phyloP scores from a whole-genome alignment of 2,888 invertebrate genomes.

The Drosophila kuntzei region DNA sequence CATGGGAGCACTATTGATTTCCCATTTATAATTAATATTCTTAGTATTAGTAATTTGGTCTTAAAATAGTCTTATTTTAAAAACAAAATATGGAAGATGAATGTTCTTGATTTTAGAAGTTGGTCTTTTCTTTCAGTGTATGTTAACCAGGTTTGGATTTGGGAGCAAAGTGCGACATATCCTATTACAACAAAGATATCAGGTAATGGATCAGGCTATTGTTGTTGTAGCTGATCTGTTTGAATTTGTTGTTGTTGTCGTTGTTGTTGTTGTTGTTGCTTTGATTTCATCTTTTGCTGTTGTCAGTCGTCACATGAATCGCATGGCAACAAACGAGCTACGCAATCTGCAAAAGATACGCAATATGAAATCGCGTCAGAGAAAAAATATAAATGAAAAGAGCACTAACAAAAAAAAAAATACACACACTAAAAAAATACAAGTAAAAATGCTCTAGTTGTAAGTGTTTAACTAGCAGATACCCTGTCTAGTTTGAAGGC shows the following conservation, averaged over 20 bases:
- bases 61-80: no score
- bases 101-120: no score
- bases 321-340: conserved; percentile 32
- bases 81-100: no score
- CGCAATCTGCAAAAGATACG: conserved; percentile 42
- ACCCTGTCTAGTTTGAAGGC: neutral
- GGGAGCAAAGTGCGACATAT: conserved; percentile 19
- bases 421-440: neutral
- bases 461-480: neutral
- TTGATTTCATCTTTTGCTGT: conserved; percentile 6
- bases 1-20: no score
- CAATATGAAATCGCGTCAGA: conserved; percentile 31
- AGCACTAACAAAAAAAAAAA: neutral
- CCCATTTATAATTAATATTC: no score
- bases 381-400: conserved; percentile 6
- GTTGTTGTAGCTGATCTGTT: conserved; percentile 19
- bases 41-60: no score
- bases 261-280: conserved; percentile 16
- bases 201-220: conserved; percentile 29
- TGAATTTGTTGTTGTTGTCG: conserved; percentile 21
- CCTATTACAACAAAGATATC: conserved; percentile 43
- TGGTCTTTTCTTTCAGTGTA: no score
- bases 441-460: conserved; percentile 8
- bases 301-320: conserved; percentile 34
- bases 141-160: neutral